phyloP scores from a whole-genome alignment of 2,113 vertebrate species.

The Ellobius talpinus region DNA sequence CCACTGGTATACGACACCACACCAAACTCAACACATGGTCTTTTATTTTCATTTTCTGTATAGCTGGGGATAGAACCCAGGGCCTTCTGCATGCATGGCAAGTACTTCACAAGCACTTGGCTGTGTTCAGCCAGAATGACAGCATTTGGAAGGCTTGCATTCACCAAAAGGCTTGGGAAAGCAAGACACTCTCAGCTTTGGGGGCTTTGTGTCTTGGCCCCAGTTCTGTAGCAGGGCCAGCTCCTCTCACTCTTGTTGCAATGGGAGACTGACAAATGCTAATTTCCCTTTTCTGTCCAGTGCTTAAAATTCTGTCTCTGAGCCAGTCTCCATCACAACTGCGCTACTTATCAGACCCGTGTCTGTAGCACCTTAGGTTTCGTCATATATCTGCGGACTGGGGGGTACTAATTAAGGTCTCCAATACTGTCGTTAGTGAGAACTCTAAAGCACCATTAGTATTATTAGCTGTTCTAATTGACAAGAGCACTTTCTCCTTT shows the following conservation, averaged over 20 bases:
- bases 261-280: slow-evolving; percentile 68
- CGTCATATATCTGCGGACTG: not conserved
- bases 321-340: slow-evolving; percentile 51
- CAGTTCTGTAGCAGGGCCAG: not conserved
- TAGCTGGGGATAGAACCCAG: not conserved
- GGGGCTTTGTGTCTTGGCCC: slow-evolving; percentile 29
- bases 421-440: slow-evolving; percentile 28
- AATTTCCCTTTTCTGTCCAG: slow-evolving; percentile 68
- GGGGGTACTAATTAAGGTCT: slow-evolving; percentile 56
- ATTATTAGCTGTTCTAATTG: not conserved
- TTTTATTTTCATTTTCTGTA: not conserved
- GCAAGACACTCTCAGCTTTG: not conserved
- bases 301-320: slow-evolving; percentile 76
- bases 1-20: not conserved
- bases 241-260: not conserved
- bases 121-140: not conserved
- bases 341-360: slow-evolving; percentile 50
- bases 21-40: not conserved
- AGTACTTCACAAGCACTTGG: not conserved
- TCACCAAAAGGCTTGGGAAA: slow-evolving; percentile 63
- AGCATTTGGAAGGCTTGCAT: not conserved
- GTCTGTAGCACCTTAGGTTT: slow-evolving; percentile 48
- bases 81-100: not conserved
- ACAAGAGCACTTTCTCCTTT: slow-evolving; percentile 43
- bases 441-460: slow-evolving; percentile 51